Evolutionary conservation across 2,888 invertebrate genomes (phyloP), one percentile per base, ranked within the genome.

Genomic region (Acleris literana): DNA sequence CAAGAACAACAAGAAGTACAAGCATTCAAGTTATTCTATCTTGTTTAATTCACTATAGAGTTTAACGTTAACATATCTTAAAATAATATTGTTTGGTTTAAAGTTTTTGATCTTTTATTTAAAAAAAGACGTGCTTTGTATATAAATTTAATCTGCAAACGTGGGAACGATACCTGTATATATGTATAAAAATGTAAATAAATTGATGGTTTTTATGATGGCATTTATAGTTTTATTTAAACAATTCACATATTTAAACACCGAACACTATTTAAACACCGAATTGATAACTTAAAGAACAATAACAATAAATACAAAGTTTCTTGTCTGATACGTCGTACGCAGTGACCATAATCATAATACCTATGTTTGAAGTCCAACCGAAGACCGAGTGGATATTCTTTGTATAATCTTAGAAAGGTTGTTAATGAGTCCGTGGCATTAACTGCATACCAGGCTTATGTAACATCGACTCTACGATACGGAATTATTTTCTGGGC

Each of bases 121-220:
- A 62, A 59, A 59, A 65, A 20, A 66, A 63, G 64, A 65, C 53
- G 70, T 70, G 58, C 62, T 33, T 17, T 68, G 64, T 70, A 64
- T 1, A 66, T 62, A 66, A 22, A 61, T 43, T 18, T 52, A 39
- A 62, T 57, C 48, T 58, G 69, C 48, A 66, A 57, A 55, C n/a
- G 52, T 66, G 53, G 57, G 57, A 61, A 13, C 18, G 52, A 46
- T 66, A 62, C 18, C 87, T 90, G 90, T 91, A 91, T 79, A 89
- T 87, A 56, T 74, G 75, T 66, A 66, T 16, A 82, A 69, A 33
- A 79, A 74, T 90, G 89, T 91, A 90, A 92, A 91, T 91, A 92
- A 82, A 92, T 88, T 77, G 86, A 90, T 92, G 90, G 92, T 92
- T 92, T 92, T 91, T 92, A 92, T 92, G 90, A 92, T 82, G 85